Evolutionary conservation across 2,888 invertebrate genomes (phyloP).

Genomic region (Drosophila greeni): DNA sequence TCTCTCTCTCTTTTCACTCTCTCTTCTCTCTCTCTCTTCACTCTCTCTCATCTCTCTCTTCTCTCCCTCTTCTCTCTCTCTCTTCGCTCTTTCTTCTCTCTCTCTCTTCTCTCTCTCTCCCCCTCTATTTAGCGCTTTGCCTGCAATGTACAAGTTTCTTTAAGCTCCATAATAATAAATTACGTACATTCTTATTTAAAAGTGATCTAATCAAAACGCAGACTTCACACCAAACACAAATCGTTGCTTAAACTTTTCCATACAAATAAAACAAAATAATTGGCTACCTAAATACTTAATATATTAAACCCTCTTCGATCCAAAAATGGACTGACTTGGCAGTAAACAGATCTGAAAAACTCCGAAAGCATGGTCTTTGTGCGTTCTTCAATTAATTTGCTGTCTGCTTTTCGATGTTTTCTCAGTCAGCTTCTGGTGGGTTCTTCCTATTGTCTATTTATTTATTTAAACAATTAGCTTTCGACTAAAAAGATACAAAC

Average conservation of each 20-base stretch:
- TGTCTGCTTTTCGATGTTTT: not conserved
- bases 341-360: not conserved
- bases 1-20: no score
- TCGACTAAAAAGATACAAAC: constrained; percentile 50
- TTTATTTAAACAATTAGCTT: constrained; percentile 68
- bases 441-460: constrained; percentile 74
- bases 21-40: not conserved
- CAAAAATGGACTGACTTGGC: not conserved
- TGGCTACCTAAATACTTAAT: not conserved
- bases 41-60: not conserved
- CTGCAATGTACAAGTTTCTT: not conserved
- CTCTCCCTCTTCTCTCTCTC: not conserved
- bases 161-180: not conserved
- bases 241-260: not conserved
- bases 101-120: not conserved
- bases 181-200: not conserved
- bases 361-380: not conserved
- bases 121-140: not conserved
- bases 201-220: not conserved
- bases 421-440: not conserved
- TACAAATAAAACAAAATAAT: not conserved
- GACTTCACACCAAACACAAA: not conserved
- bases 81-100: not conserved
- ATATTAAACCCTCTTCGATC: not conserved
- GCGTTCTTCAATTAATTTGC: constrained; percentile 16